Base-by-base conservation (phyloP, 2,888 invertebrate species). In the Dryobota labecula region DNA sequence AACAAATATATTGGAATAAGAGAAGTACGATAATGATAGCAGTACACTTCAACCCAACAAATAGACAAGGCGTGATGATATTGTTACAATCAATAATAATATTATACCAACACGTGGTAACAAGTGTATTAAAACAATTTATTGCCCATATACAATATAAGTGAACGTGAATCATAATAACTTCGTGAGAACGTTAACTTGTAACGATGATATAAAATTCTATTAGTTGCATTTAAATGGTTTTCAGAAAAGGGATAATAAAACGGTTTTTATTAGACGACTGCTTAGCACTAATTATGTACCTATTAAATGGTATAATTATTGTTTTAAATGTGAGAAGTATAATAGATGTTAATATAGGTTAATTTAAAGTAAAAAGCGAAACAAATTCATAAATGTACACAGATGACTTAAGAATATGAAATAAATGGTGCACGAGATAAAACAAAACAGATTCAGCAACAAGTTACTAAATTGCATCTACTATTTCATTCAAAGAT, bases 81-180 rank as follows among this genome's bases (percentile, higher is more conserved):
- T 41, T 47, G 20, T 43, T 15, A 43, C 24, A 53, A 30, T 54
- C 11, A 80, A 70, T 57, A 70, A 70, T 6, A 77, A 47, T 80
- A 61, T n/a, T 30, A 24, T 11, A 57, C 13, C 9, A 73, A 65
- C 73, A 82, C 78, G 73, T 79, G 79, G 43, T 54, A 18, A 51
- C 24, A 51, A 36, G 24, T 7, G 27, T 54, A 49, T 33, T 61
- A 64, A 61, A 72, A 61, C 49, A 45, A 62, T 65, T 57, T 65
- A 66, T 38, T 27, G 27, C 33, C n/a, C 65, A 38, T 9, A 30
- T 36, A 82, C 62, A 69, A 56, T 56, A 62, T 78, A 66, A 33
- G 33, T 56, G 18, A 38, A 30, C 65, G 68, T 80, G 82, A 82
- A 66, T 82, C 79, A 82, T 56, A 47, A 80, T 43, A 47, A 45